Conservation (phyloP, 2,888 invertebrate genomes). For the Dinocampus coccinellae region DNA sequence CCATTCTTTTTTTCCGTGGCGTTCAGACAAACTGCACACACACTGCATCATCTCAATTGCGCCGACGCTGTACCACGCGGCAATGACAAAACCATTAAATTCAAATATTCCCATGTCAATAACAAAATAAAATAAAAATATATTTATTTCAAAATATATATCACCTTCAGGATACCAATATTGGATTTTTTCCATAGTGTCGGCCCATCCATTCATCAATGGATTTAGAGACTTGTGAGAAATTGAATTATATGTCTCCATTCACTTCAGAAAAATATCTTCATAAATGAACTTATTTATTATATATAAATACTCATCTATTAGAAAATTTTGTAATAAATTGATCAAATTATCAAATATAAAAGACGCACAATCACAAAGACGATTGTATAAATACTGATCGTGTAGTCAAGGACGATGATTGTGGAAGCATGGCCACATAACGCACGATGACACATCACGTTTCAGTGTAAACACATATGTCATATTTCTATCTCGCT, state of each 20-base stretch:
- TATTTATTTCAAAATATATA: not conserved
- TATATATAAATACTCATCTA: not conserved
- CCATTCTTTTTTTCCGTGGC: slow-evolving; percentile 18
- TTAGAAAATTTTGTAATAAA: too few relatives aligned
- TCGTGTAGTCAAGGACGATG: slow-evolving; percentile 17
- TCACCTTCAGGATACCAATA: slow-evolving; percentile 67
- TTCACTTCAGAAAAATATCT: not conserved
- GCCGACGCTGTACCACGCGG: slow-evolving; percentile 41
- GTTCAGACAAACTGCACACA: slow-evolving; percentile 11
- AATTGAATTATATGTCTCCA: slow-evolving; percentile 10
- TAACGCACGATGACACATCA: slow-evolving; percentile 60
- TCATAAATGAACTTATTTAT: not conserved
- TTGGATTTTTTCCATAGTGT: slow-evolving; percentile 65
- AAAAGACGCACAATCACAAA: slow-evolving; percentile 24
- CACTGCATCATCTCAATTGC: slow-evolving; percentile 25
- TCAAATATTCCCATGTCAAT: not conserved
- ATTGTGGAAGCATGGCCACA: slow-evolving; percentile 42
- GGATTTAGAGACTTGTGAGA: slow-evolving; percentile 14
- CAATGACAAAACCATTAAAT: slow-evolving; percentile 12
- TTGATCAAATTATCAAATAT: not conserved
- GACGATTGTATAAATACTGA: slow-evolving; percentile 25
- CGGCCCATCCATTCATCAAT: slow-evolving; percentile 55
- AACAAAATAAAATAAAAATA: not conserved
- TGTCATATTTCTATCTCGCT: slow-evolving; percentile 21
- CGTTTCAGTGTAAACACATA: slow-evolving; percentile 43